Conservation (phyloP, 2,113 vertebrate genomes). For the Trematocara nigrifrons region DNA sequence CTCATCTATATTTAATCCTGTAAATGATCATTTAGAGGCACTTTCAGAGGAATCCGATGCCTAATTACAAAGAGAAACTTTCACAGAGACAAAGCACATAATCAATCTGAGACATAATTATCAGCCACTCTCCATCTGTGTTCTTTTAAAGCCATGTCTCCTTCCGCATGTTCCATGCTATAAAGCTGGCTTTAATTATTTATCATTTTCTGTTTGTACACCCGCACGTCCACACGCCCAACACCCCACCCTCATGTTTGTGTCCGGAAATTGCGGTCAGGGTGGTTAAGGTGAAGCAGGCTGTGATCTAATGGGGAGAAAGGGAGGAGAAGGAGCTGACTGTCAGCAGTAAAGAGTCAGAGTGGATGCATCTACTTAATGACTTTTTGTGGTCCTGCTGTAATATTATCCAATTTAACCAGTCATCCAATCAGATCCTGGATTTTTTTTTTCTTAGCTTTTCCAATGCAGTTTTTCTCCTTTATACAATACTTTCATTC, state of each 20-base stretch:
- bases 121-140: constrained; percentile 1
- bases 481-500: neutral
- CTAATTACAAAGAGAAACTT: constrained; percentile 37
- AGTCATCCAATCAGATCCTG: neutral
- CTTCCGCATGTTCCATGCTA: neutral
- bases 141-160: neutral
- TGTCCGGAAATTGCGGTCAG: constrained; percentile 41
- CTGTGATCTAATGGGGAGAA: neutral
- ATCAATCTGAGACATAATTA: constrained; percentile 45
- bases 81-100: constrained; percentile 10
- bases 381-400: neutral
- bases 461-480: neutral
- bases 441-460: neutral
- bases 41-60: constrained; percentile 33
- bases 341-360: neutral
- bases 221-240: neutral
- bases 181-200: constrained; percentile 42
- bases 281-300: neutral
- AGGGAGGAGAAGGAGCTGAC: neutral
- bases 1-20: constrained; percentile 62
- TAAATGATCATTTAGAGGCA: constrained; percentile 48
- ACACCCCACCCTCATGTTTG: neutral
- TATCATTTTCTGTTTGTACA: neutral
- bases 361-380: neutral
- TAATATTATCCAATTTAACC: neutral